phyloP scores from a whole-genome alignment of 2,113 vertebrate species.

The Tamias sibiricus region DNA sequence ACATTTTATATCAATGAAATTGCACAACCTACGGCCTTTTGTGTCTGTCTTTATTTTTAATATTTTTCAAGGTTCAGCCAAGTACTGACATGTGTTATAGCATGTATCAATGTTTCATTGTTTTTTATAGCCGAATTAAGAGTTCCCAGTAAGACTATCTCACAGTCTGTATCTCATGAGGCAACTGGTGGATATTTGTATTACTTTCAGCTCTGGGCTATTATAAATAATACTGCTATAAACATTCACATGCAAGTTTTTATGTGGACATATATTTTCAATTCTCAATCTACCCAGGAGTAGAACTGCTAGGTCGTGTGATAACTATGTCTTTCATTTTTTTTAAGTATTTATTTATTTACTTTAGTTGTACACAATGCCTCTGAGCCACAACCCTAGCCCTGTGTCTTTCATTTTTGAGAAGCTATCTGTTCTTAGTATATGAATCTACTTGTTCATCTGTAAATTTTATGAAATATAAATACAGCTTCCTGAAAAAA shows the following conservation, averaged over 20 bases:
- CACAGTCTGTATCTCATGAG: background rate
- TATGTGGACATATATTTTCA: background rate
- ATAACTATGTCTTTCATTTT: background rate
- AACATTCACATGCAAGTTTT: background rate
- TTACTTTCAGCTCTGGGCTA: background rate
- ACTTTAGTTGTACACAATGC: too few species aligned
- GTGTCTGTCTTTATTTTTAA: background rate
- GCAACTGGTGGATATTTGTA: background rate
- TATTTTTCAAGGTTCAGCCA: background rate
- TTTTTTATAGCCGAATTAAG: background rate
- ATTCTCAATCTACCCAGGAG: background rate
- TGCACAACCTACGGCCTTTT: background rate
- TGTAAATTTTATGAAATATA: constrained; percentile 31
- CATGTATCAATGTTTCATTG: background rate
- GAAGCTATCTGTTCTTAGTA: background rate
- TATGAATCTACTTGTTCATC: background rate
- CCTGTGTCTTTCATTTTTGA: background rate
- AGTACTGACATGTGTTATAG: background rate
- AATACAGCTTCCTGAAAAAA: constrained; percentile 15
- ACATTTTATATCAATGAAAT: background rate
- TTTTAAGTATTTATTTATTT: too few species aligned
- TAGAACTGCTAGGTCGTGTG: background rate
- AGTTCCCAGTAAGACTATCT: background rate
- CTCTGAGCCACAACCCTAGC: too few species aligned
- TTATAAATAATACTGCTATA: background rate